These are phyloP conservation scores for Ennomos erosarius DNA, from an alignment of 2,888 invertebrate species.

Conservation along the genomic window DNA sequence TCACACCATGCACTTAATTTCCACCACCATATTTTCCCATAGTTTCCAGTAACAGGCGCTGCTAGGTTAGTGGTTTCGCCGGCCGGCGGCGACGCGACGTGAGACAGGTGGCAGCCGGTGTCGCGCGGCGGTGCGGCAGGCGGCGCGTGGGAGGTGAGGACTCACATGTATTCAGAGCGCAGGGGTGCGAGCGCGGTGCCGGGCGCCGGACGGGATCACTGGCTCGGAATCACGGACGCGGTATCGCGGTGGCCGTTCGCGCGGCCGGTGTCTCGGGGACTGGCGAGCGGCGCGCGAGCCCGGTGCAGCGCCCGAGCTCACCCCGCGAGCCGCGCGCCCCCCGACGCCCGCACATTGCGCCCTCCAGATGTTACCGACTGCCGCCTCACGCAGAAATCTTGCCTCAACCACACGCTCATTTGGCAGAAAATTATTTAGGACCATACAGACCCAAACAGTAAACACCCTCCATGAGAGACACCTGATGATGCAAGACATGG, in stretches of 20 bases:
- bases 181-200: slow-evolving; percentile 63
- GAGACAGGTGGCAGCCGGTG: slow-evolving; percentile 3
- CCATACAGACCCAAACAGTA: not conserved
- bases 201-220: slow-evolving; percentile 65
- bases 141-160: slow-evolving; percentile 47
- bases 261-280: slow-evolving; percentile 84
- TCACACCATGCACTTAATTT: slow-evolving; percentile 30
- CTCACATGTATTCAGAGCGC: slow-evolving; percentile 75
- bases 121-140: slow-evolving; percentile 25
- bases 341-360: slow-evolving; percentile 70
- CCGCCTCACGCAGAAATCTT: slow-evolving; percentile 57
- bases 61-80: slow-evolving; percentile 70
- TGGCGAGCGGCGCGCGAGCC: slow-evolving; percentile 68
- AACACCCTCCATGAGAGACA: not conserved
- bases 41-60: slow-evolving; percentile 41
- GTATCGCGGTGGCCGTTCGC: slow-evolving; percentile 80
- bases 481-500: slow-evolving; percentile 1
- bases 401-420: slow-evolving; percentile 57
- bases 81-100: slow-evolving; percentile 59
- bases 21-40: slow-evolving; percentile 27
- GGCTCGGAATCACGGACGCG: slow-evolving; percentile 46
- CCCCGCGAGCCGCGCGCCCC: slow-evolving; percentile 64
- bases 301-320: slow-evolving; percentile 72
- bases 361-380: slow-evolving; percentile 71
- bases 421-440: slow-evolving; percentile 9